Percentiles rank a stretch among this genome's conserved stretches.
These are phyloP conservation scores for Listrodromus nycthemerus DNA, from an alignment of 2,888 invertebrate species.

Conservation along the genomic window DNA sequence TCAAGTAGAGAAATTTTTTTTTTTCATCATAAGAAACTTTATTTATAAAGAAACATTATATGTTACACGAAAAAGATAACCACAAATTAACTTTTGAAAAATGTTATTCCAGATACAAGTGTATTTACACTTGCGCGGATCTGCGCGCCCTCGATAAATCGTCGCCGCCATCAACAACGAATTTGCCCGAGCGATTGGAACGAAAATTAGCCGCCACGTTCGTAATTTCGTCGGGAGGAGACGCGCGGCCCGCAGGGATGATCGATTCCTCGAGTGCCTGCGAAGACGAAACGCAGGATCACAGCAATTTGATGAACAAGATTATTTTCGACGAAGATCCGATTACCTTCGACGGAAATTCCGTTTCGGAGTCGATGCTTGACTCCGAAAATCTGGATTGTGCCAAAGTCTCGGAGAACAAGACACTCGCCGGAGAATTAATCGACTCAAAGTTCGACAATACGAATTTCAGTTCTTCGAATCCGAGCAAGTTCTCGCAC, in stretches of 20 bases:
- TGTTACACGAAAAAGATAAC: not conserved
- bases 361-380: conserved; percentile 25
- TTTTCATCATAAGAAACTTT: no score
- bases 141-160: conserved; percentile 23
- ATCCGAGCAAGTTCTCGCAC: conserved; percentile 10
- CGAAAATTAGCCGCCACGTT: conserved; percentile 45
- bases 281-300: not conserved
- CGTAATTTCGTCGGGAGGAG: conserved; percentile 56
- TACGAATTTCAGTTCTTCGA: not conserved
- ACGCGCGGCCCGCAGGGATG: conserved; percentile 43
- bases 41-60: no score
- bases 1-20: no score
- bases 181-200: conserved; percentile 15
- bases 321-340: conserved; percentile 17
- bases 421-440: conserved; percentile 20
- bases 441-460: conserved; percentile 8
- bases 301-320: conserved; percentile 8
- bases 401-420: not conserved
- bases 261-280: conserved; percentile 20
- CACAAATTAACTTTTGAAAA: not conserved
- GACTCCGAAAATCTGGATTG: not conserved
- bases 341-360: conserved; percentile 10
- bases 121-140: conserved; percentile 60
- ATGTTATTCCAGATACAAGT: conserved; percentile 47
- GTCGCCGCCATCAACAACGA: conserved; percentile 4